Evolutionary conservation across 2,113 vertebrate species (phyloP).

Genomic region (Diadophis punctatus): DNA sequence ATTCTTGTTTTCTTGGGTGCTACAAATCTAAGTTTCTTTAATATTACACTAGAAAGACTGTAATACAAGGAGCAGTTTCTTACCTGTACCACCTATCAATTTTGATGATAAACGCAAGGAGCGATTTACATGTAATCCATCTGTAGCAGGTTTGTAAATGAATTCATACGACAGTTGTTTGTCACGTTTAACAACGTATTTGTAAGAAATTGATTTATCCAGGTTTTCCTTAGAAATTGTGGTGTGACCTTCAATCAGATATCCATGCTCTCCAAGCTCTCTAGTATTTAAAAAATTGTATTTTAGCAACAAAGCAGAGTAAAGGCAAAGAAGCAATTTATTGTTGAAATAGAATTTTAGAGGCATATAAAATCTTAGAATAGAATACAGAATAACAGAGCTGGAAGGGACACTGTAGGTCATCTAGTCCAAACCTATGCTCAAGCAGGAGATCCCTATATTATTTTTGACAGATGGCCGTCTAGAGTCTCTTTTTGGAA

Average conservation of each 20-base stretch:
- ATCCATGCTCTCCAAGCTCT: background rate
- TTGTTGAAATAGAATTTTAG: background rate
- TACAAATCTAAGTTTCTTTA: background rate
- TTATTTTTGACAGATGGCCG: no score
- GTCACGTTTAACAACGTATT: background rate
- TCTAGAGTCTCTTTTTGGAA: no score
- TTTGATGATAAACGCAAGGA: background rate
- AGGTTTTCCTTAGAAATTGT: background rate
- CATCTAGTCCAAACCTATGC: no score
- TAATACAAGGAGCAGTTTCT: background rate
- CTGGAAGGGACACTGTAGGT: no score
- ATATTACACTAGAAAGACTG: background rate
- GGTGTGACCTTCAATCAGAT: background rate
- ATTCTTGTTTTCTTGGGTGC: background rate
- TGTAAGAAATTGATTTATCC: background rate
- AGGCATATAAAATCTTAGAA: background rate
- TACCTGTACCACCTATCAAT: background rate
- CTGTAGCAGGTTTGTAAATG: background rate
- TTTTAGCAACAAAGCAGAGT: background rate
- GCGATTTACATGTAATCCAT: rapidly evolving
- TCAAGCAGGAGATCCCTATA: no score
- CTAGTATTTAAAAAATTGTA: background rate
- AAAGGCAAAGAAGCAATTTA: background rate
- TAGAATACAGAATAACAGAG: no score
- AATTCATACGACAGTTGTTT: background rate